Evolutionary conservation across 2,113 vertebrate genomes (phyloP).

Genomic region (Onychorhynchus coronatus): DNA sequence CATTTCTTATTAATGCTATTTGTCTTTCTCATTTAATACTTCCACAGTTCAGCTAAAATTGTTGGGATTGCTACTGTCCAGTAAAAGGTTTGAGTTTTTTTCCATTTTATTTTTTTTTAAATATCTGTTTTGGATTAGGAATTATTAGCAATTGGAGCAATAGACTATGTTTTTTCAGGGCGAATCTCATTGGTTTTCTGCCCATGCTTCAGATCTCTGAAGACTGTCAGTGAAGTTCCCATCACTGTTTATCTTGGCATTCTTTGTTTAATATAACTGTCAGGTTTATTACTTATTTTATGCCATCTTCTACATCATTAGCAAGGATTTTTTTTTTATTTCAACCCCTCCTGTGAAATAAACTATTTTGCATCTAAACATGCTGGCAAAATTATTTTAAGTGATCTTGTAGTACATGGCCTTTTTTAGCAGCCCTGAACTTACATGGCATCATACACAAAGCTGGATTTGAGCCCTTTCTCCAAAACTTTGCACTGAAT

Average conservation of each 20-base stretch:
- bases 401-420: neutral
- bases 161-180: neutral
- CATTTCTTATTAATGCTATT: neutral
- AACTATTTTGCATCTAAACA: neutral
- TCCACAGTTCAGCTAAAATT: neutral
- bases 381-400: neutral
- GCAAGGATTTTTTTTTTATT: neutral
- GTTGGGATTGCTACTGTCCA: neutral
- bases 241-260: neutral
- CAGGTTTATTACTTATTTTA: neutral
- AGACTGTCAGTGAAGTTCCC: neutral
- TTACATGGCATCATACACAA: neutral
- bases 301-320: neutral
- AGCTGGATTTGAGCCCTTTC: neutral
- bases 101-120: neutral
- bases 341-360: neutral
- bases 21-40: neutral
- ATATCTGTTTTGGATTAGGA: neutral
- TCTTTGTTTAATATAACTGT: neutral
- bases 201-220: neutral
- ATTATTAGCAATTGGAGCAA: neutral
- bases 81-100: neutral
- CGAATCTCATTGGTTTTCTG: neutral
- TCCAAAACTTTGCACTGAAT: neutral
- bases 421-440: neutral